A percentile compares a stretch with the other conserved stretches of the same genome.
Conservation (phyloP, 2,113 vertebrate genomes). For the Cnemophilus loriae region DNA sequence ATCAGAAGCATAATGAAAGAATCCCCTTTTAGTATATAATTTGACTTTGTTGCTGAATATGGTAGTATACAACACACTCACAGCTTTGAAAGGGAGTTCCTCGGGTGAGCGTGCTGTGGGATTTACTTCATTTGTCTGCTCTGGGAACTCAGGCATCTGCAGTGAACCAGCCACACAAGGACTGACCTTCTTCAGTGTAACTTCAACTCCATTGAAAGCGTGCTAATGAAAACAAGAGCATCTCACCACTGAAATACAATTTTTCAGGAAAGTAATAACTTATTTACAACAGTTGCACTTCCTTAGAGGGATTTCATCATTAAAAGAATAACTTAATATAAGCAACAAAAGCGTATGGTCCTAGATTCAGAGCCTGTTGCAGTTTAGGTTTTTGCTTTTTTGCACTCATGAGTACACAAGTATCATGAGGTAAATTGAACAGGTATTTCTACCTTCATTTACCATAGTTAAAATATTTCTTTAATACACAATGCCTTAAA, state of each 20-base stretch:
- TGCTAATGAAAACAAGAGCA: constrained; percentile 37
- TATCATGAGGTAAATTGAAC: not conserved
- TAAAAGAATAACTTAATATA: not conserved
- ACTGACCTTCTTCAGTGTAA: constrained; percentile 14
- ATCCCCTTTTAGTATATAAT: not conserved
- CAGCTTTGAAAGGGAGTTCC: not conserved
- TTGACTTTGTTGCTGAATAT: not conserved
- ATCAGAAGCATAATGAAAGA: not conserved
- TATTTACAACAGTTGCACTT: not conserved
- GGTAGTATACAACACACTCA: not conserved
- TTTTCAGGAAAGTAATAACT: not conserved
- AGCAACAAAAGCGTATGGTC: not conserved
- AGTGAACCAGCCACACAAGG: not conserved
- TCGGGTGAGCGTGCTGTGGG: not conserved
- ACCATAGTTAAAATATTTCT: not conserved
- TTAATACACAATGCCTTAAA: not conserved
- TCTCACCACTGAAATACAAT: not conserved
- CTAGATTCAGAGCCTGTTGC: not conserved
- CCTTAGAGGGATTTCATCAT: not conserved
- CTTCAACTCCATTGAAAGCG: constrained; percentile 36
- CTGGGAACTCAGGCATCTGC: not conserved
- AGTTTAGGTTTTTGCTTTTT: not conserved
- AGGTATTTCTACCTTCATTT: not conserved
- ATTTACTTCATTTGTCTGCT: not conserved
- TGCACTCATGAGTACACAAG: not conserved